Conservation (phyloP, 35 echinoderm and acorn worm species). For the Eucidaris tribuloides region DNA sequence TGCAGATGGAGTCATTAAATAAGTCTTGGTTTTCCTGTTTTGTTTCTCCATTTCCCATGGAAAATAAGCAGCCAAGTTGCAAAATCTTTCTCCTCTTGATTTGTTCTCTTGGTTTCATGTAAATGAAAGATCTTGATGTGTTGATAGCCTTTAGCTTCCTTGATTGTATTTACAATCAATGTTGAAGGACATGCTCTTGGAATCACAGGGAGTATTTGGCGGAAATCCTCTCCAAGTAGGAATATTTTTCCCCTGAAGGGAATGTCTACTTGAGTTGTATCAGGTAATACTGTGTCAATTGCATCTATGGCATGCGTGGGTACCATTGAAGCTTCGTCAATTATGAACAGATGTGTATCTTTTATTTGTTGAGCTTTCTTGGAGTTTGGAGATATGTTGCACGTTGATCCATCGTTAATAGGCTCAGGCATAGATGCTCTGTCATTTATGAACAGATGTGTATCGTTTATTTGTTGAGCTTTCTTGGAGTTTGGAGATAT, state of each 20-base stretch:
- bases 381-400: slow-evolving; percentile 16
- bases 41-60: slow-evolving; percentile 1
- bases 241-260: too few relatives aligned
- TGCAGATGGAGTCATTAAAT: neutral
- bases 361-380: neutral
- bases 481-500: neutral
- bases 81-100: neutral
- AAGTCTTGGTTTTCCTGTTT: neutral
- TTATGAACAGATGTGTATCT: slow-evolving; percentile 7
- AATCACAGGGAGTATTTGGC: slow-evolving; percentile 44
- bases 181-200: neutral
- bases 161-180: neutral
- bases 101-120: neutral
- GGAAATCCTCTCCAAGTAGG: slow-evolving; percentile 31
- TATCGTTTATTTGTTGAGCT: neutral
- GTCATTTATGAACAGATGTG: slow-evolving; percentile 6
- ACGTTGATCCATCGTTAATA: neutral
- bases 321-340: slow-evolving; percentile 35
- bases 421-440: slow-evolving; percentile 10
- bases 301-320: slow-evolving; percentile 20
- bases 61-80: slow-evolving; percentile 9
- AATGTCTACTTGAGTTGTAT: neutral
- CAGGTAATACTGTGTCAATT: neutral
- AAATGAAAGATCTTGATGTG: neutral
- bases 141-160: neutral